Evolutionary conservation across 2,113 vertebrate species (phyloP).

Genomic region (Nothobranchius furzeri): DNA sequence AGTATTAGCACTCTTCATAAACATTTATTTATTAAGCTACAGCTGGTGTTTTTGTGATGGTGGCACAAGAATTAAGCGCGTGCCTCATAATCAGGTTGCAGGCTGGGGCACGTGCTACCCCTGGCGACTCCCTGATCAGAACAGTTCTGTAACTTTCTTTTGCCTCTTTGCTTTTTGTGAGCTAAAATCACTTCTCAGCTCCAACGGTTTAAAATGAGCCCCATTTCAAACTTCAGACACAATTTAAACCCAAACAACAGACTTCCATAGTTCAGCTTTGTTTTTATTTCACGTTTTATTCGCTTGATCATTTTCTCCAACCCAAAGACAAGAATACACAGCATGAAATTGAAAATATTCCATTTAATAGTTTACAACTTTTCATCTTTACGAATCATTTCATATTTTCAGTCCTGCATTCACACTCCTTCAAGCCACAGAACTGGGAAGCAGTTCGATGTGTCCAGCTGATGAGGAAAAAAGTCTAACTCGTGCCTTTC

Average conservation of each 20-base stretch:
- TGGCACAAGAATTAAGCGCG: too few relatives aligned
- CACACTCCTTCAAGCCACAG: conserved; percentile 72
- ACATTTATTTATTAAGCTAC: too few relatives aligned
- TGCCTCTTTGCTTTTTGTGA: too few relatives aligned
- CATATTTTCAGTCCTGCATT: conserved; percentile 76
- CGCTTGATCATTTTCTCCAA: conserved; percentile 93
- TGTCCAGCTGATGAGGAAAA: conserved; percentile 55
- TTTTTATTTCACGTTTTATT: conserved; percentile 83
- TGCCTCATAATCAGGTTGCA: too few relatives aligned
- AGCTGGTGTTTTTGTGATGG: too few relatives aligned
- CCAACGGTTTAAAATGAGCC: too few relatives aligned
- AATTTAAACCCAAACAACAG: conserved; percentile 36
- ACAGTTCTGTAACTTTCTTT: too few relatives aligned
- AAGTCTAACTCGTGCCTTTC: conserved; percentile 40
- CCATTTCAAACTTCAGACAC: background rate
- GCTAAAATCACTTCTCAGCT: too few relatives aligned
- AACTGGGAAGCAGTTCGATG: conserved; percentile 67
- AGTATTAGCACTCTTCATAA: too few relatives aligned
- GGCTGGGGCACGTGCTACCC: too few relatives aligned
- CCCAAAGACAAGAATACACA: conserved; percentile 98
- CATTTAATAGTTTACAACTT: conserved; percentile 93
- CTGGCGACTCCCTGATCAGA: too few relatives aligned
- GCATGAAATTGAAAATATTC: conserved; percentile 95
- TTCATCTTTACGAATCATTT: conserved; percentile 74
- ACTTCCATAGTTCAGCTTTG: conserved; percentile 35